Evolutionary conservation across 1,140 invertebrate genomes (phyloP).

Genomic region (Contarinia nasturtii): DNA sequence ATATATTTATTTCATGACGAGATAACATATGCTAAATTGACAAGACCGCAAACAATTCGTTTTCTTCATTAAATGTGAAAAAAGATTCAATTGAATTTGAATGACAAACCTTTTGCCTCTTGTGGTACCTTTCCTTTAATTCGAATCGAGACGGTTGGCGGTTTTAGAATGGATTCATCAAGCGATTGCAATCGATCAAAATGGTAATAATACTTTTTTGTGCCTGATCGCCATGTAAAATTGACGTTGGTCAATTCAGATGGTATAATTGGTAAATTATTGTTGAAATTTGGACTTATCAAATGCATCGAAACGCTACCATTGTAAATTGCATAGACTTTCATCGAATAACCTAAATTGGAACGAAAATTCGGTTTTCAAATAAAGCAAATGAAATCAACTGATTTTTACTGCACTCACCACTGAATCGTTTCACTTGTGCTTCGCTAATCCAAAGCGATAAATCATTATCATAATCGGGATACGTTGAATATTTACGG

Average conservation of each 20-base stretch:
- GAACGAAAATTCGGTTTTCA: conserved; percentile 7
- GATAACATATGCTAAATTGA: conserved; percentile 3
- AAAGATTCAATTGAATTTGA: background rate
- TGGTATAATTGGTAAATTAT: conserved; percentile 72
- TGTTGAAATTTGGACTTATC: conserved; percentile 73
- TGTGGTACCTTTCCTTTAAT: conserved; percentile 65
- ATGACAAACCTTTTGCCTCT: conserved; percentile 48
- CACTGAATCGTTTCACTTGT: conserved; percentile 75
- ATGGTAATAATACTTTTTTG: conserved; percentile 70
- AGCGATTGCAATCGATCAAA: conserved; percentile 70
- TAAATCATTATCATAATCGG: conserved; percentile 31
- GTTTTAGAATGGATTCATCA: conserved; percentile 61
- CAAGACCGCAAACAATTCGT: conserved; percentile 1
- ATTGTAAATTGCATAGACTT: conserved; percentile 74
- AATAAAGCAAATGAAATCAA: background rate
- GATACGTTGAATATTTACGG: background rate
- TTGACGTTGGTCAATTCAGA: conserved; percentile 78
- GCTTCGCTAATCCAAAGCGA: conserved; percentile 76
- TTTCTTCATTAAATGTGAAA: background rate
- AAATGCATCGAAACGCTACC: conserved; percentile 69
- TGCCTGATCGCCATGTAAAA: conserved; percentile 78
- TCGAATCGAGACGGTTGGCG: conserved; percentile 72
- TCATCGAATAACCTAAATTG: conserved; percentile 55
- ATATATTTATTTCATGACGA: background rate
- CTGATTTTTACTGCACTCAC: conserved; percentile 26